Evolutionary conservation across 1,140 invertebrate genomes (phyloP).

Genomic region (Anastrepha ludens): DNA sequence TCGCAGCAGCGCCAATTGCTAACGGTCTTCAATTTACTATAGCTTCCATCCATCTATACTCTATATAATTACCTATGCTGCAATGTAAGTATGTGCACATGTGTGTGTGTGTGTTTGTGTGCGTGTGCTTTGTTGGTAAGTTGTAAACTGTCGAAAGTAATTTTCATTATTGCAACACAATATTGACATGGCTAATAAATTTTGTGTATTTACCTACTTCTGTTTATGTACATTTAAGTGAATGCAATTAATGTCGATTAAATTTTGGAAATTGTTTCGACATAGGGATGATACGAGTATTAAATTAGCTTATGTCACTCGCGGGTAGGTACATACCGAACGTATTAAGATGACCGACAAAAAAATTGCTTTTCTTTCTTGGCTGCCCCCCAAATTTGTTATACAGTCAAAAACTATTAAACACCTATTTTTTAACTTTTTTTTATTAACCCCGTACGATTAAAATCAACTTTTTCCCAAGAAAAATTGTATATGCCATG

Average conservation of each 20-base stretch:
- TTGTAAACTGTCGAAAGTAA: constrained; percentile 38
- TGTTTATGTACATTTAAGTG: constrained; percentile 26
- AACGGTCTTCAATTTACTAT: background rate
- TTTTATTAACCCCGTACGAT: too few species aligned
- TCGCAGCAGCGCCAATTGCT: background rate
- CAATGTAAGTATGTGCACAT: background rate
- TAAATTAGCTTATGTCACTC: too few species aligned
- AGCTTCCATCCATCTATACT: too few species aligned
- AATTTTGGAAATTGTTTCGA: background rate
- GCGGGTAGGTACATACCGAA: too few species aligned
- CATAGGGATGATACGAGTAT: background rate
- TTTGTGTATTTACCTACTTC: background rate
- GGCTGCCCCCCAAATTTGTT: too few species aligned
- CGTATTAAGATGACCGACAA: too few species aligned
- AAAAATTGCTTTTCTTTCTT: too few species aligned
- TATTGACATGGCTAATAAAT: constrained; percentile 37
- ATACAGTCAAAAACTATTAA: too few species aligned
- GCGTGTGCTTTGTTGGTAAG: constrained; percentile 1
- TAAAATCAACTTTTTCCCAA: too few species aligned
- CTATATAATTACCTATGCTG: background rate
- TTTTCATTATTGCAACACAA: constrained; percentile 29
- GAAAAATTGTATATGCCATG: too few species aligned
- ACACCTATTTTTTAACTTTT: too few species aligned
- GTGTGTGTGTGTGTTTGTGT: background rate
- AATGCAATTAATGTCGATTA: constrained; percentile 41